Evolutionary conservation across 1,140 invertebrate species (phyloP), one percentile per base, ranked within the genome.

Genomic region (Lepeophtheirus salmonis): DNA sequence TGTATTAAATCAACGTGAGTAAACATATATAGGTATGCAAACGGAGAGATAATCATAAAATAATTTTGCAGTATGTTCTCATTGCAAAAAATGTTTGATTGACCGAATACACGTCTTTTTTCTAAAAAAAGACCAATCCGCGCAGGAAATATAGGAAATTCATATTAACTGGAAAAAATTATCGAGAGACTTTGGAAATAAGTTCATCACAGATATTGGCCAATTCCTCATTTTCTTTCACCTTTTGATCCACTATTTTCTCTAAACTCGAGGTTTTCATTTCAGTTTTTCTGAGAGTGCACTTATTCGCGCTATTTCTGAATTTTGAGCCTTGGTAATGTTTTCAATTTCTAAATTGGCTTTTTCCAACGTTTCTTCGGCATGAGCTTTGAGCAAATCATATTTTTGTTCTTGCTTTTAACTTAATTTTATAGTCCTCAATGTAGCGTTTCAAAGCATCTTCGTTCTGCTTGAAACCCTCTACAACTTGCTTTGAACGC

Each of bases 171-270:
- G n/a, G 30, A 6, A 41, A 6, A 41, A n/a, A 6, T 41, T 41
- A 41, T 41, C 30, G 30, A 6, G 30, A 17, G 12, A 75, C 72
- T 67, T 75, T 75, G 2, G 76, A 75, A 66, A 84, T 83, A 0
- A 84, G 73, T 68, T 84, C 81, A 73, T 84, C 82, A 77, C 82
- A 83, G 66, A 84, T 83, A 70, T 77, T 77, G 30, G 81, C 78
- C 59, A 84, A 67, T 69, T 83, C 81, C 57, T 76, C 72, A 71
- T 83, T 83, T 67, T 84, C 82, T 66, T 77, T 77, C 1, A 74
- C 73, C 70, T 83, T 84, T 65, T 82, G 80, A 48, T 78, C 75
- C 52, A 83, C 66, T 18, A 77, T 77, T 65, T 79, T 79, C 65
- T 82, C 78, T 56, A 83, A 41, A 17, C 23, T 54, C 50, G 68